Evolutionary conservation across 2,113 vertebrate species (phyloP).

Genomic region (Poicephalus meyeri): DNA sequence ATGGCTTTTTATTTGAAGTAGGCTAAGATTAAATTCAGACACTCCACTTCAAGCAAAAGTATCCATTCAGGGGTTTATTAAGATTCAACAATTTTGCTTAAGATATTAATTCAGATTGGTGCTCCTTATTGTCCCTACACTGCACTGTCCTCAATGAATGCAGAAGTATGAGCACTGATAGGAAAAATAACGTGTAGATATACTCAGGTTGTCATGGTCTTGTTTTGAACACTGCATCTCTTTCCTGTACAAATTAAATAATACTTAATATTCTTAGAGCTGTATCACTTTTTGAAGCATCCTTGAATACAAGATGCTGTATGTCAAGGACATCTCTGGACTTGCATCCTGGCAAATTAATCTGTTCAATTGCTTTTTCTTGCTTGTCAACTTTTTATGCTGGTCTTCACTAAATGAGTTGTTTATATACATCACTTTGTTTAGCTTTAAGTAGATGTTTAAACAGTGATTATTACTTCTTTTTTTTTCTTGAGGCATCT

Average conservation of each 20-base stretch:
- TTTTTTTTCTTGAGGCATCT: neutral
- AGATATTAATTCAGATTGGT: neutral
- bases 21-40: neutral
- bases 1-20: neutral
- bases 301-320: neutral
- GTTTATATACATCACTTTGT: neutral
- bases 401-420: neutral
- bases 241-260: neutral
- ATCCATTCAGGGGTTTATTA: neutral
- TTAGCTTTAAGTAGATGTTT: conserved; percentile 20
- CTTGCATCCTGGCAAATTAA: neutral
- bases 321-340: neutral
- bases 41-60: neutral
- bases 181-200: neutral
- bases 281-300: neutral
- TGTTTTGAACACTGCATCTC: neutral
- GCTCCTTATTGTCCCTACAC: neutral
- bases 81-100: neutral
- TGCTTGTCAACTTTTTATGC: neutral
- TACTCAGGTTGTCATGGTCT: neutral
- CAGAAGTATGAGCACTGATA: neutral
- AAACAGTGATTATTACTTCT: neutral
- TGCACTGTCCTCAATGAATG: neutral
- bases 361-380: conserved; percentile 32
- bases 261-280: neutral